phyloP scores from a whole-genome alignment of 2,888 invertebrate species.

The Oxytorus armatus region DNA sequence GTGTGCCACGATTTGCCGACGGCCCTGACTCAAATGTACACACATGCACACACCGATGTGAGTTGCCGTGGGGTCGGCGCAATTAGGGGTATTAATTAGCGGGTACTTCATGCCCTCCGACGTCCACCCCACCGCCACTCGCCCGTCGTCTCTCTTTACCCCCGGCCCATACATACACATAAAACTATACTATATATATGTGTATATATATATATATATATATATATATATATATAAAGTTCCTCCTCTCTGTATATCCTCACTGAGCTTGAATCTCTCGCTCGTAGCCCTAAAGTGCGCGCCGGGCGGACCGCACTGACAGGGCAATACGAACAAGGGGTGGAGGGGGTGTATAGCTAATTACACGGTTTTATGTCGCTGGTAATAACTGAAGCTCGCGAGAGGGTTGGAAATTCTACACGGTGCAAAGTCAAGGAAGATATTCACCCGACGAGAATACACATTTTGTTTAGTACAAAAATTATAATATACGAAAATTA shows the following conservation, averaged over 20 bases:
- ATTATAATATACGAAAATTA: neutral
- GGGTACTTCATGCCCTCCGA: slow-evolving; percentile 79
- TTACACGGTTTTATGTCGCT: slow-evolving; percentile 82
- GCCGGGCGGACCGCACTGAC: slow-evolving; percentile 74
- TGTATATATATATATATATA: slow-evolving; percentile 1
- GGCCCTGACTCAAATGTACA: slow-evolving; percentile 53
- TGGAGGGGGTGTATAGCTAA: slow-evolving; percentile 82
- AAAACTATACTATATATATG: slow-evolving; percentile 23
- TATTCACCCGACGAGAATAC: slow-evolving; percentile 10
- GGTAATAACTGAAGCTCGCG: slow-evolving; percentile 54
- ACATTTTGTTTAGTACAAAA: neutral
- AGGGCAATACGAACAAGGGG: slow-evolving; percentile 81
- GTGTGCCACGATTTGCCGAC: slow-evolving; percentile 38
- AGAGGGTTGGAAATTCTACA: slow-evolving; percentile 46
- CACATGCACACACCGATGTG: slow-evolving; percentile 34
- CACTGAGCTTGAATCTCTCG: slow-evolving; percentile 57
- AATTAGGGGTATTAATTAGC: slow-evolving; percentile 84
- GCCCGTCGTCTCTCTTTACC: slow-evolving; percentile 62
- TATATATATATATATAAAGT: neutral
- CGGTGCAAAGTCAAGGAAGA: slow-evolving; percentile 24
- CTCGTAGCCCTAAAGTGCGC: slow-evolving; percentile 78
- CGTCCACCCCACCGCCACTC: slow-evolving; percentile 68
- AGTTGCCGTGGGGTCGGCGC: slow-evolving; percentile 78
- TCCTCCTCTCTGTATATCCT: slow-evolving; percentile 46
- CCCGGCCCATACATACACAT: slow-evolving; percentile 49